Base-by-base conservation (phyloP, 1,140 invertebrate genomes). In the Psilanteris sp. region DNA sequence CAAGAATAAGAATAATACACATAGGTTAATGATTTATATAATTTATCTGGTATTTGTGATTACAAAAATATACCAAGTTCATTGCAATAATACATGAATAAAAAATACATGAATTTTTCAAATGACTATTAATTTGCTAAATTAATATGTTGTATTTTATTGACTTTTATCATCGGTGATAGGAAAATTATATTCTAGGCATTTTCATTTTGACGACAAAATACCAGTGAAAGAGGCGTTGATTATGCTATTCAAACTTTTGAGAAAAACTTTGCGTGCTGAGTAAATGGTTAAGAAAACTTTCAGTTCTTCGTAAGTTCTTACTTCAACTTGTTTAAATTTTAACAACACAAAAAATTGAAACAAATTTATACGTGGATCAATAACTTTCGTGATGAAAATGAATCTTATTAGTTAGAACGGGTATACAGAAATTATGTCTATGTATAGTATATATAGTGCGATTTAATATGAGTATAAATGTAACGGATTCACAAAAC, bases 401-500 rank as follows among this genome's bases (percentile, higher is more conserved):
- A 10, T 20, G 27, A 10, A 20, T 31, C 5, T 7, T 6, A n/a
- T 8, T 4, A 7, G 22, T 3, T 7, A 7, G 7, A 48, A 31
- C 5, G 15, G 15, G 32, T 9, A 29, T 10, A n/a, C 22, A 29
- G 22, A 26, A 27, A 44, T 55, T 50, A n/a, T 39, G 9, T n/a
- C 3, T 3, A 22, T 1, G 10, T n/a, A n/a, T n/a, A 11, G 31
- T 52, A 48, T 37, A 50, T 72, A 50, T 16, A 8, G 57, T n/a
- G 18, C 32, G 6, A 48, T 57, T 59, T 59, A 73, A 66, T 59
- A 50, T 26, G 59, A 13, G 50, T 43, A 15, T 64, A 34, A 61
- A 43, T 48, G 37, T 32, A 54, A 64, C 61, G 46, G 71, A 66
- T 67, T 66, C 43, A 18, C 61, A 52, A 39, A 73, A 66, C 54